Percentiles rank a stretch among this genome's conserved stretches.
These are phyloP conservation scores for Troides aeacus DNA, from an alignment of 2,888 invertebrate species.

Conservation along the genomic window DNA sequence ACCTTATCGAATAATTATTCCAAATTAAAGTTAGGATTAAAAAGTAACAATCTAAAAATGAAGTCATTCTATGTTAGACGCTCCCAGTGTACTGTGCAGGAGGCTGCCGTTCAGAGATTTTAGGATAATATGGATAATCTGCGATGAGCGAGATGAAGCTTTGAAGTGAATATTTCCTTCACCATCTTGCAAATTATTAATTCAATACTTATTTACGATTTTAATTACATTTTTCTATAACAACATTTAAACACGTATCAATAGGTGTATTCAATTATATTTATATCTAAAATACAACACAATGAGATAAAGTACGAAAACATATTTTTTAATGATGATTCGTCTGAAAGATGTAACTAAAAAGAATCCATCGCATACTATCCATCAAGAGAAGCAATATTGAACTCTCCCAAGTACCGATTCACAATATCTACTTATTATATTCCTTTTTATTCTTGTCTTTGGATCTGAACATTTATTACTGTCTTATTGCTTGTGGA, in stretches of 20 bases:
- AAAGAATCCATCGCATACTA: conserved; percentile 21
- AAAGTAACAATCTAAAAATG: conserved; percentile 60
- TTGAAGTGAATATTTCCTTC: conserved; percentile 58
- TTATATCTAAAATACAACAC: background rate
- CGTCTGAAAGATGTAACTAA: conserved; percentile 14
- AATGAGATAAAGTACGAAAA: background rate
- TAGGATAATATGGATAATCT: conserved; percentile 75
- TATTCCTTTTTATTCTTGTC: conserved; percentile 70
- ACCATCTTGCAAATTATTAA: conserved; percentile 67
- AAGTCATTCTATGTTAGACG: conserved; percentile 62
- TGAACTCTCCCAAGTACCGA: conserved; percentile 62
- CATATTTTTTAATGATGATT: conserved; percentile 11
- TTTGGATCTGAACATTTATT: conserved; percentile 76
- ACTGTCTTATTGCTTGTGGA: conserved; percentile 77
- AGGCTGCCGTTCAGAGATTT: conserved; percentile 65
- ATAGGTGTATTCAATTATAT: no score
- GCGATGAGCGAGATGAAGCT: conserved; percentile 63
- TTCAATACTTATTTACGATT: conserved; percentile 60
- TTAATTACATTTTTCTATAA: conserved; percentile 44
- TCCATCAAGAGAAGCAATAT: conserved; percentile 63
- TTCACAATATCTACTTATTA: conserved; percentile 75
- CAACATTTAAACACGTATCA: background rate
- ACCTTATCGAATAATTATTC: conserved; percentile 51
- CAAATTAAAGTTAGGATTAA: conserved; percentile 53
- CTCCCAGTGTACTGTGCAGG: conserved; percentile 57